These are phyloP conservation scores for Drosophila sucinea DNA, from an alignment of 1,140 invertebrate species.

Conservation along the genomic window DNA sequence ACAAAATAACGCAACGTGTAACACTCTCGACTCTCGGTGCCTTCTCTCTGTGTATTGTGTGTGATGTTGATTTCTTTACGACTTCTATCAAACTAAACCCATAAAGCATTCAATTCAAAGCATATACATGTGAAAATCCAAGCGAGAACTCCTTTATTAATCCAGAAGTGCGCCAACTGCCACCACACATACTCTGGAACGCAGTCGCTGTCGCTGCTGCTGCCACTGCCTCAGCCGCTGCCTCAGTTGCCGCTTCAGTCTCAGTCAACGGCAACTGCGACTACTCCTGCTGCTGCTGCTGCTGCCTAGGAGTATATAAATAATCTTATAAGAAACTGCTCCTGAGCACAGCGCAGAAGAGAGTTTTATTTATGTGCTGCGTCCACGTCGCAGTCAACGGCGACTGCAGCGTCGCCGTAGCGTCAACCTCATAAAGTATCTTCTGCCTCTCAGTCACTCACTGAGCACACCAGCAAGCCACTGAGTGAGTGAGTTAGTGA, in stretches of 20 bases:
- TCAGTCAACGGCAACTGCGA: constrained; percentile 3
- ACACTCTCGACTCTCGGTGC: constrained; percentile 61
- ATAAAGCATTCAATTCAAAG: constrained; percentile 83
- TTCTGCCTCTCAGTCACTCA: constrained; percentile 65
- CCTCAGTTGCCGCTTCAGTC: not conserved
- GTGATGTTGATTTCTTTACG: constrained; percentile 84
- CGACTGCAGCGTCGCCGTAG: constrained; percentile 26
- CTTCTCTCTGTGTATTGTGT: constrained; percentile 62
- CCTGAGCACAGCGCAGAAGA: constrained; percentile 34
- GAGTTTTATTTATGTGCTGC: constrained; percentile 49
- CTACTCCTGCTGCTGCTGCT: constrained; percentile 13
- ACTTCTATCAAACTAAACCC: constrained; percentile 84
- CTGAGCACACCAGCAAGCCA: constrained; percentile 36
- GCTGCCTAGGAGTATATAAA: constrained; percentile 60
- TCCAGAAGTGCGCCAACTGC: constrained; percentile 65
- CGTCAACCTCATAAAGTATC: constrained; percentile 72
- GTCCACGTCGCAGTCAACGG: constrained; percentile 24
- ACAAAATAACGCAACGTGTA: constrained; percentile 50
- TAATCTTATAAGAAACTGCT: constrained; percentile 73
- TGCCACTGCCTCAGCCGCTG: not conserved
- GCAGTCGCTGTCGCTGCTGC: constrained; percentile 3
- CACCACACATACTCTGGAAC: constrained; percentile 22
- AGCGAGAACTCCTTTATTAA: constrained; percentile 83
- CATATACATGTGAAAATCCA: constrained; percentile 83
- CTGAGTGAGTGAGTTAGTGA: constrained; percentile 52